Evolutionary conservation across 2,888 invertebrate species (phyloP).

Genomic region (Drosophila ezoana): DNA sequence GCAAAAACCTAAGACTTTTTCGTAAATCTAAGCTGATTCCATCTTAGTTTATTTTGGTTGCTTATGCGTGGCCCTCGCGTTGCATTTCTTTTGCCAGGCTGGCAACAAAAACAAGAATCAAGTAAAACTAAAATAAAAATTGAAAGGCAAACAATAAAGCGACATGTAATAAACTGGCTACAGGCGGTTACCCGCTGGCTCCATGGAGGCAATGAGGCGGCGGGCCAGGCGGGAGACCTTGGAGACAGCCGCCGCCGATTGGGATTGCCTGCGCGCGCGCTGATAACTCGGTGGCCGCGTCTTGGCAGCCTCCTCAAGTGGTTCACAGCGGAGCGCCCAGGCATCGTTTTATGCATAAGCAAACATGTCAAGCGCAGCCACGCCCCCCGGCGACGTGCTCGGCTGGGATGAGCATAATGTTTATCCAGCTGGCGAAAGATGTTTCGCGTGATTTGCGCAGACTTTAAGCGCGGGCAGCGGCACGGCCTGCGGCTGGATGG

Average conservation of each 20-base stretch:
- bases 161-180: slow-evolving; percentile 73
- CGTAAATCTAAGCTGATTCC: slow-evolving; percentile 10
- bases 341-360: slow-evolving; percentile 77
- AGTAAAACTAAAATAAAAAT: slow-evolving; percentile 78
- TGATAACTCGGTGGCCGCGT: slow-evolving; percentile 67
- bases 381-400: slow-evolving; percentile 17
- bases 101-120: slow-evolving; percentile 40
- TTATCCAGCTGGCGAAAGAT: slow-evolving; percentile 78
- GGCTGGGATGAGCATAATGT: slow-evolving; percentile 58
- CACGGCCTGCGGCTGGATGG: too few species aligned
- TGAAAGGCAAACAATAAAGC: slow-evolving; percentile 75
- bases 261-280: slow-evolving; percentile 55
- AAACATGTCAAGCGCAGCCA: slow-evolving; percentile 75
- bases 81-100: background rate
- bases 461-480: slow-evolving; percentile 5
- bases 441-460: slow-evolving; percentile 74
- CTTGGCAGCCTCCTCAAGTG: slow-evolving; percentile 58
- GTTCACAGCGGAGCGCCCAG: slow-evolving; percentile 36
- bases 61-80: background rate
- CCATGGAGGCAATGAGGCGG: slow-evolving; percentile 10
- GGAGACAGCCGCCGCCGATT: background rate
- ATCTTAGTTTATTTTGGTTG: slow-evolving; percentile 1
- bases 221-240: background rate
- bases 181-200: slow-evolving; percentile 37
- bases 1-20: background rate